Percentiles rank a stretch among this genome's conserved stretches.
Evolutionary conservation across 2,113 vertebrate species (phyloP).

Genomic region (Mesitornis unicolor): DNA sequence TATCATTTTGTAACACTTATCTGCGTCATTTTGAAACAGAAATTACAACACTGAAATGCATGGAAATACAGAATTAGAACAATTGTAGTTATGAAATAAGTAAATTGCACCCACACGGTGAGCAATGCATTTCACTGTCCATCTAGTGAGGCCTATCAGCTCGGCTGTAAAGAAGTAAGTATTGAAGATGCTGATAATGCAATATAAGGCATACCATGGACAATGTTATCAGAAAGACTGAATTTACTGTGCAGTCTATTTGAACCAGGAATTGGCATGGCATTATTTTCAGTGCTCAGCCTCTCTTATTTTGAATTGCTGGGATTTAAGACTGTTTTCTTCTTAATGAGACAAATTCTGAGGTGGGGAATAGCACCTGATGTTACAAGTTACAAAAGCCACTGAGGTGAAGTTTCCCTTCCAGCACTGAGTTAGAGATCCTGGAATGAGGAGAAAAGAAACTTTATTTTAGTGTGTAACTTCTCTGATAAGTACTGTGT

Average conservation of each 20-base stretch:
- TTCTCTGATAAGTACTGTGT: neutral
- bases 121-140: neutral
- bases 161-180: neutral
- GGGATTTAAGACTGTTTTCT: neutral
- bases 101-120: neutral
- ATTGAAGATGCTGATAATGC: neutral
- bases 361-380: neutral
- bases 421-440: neutral
- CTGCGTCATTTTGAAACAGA: constrained; percentile 15
- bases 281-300: neutral
- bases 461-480: neutral
- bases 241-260: neutral
- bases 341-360: neutral
- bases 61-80: neutral
- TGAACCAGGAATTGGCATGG: neutral
- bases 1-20: neutral
- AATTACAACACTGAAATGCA: neutral
- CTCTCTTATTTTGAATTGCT: neutral
- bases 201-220: neutral
- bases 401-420: neutral
- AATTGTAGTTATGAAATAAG: neutral
- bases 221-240: neutral
- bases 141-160: neutral
- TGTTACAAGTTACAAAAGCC: neutral
- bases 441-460: neutral